These are phyloP conservation scores for Ellobius talpinus DNA, from an alignment of 2,113 vertebrate genomes.

Conservation along the genomic window DNA sequence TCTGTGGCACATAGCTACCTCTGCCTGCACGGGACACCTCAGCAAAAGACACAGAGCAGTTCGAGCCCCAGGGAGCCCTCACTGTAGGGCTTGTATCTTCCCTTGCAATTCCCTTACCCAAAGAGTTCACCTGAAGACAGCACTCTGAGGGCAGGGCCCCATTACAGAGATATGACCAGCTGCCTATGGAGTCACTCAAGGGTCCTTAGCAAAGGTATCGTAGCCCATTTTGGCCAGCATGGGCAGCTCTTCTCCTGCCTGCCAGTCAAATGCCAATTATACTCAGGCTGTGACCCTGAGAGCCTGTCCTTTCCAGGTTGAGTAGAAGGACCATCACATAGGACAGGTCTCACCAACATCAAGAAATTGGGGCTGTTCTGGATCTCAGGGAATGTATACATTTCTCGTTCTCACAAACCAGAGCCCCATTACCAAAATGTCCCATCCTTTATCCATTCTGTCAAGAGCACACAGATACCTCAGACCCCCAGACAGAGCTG, in stretches of 20 bases:
- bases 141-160: background rate
- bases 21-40: background rate
- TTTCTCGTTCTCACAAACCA: background rate
- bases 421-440: background rate
- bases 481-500: background rate
- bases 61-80: background rate
- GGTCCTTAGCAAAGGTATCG: background rate
- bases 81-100: background rate
- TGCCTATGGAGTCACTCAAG: background rate
- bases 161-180: background rate
- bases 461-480: background rate
- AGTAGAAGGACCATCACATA: conserved; percentile 35
- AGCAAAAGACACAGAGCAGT: background rate
- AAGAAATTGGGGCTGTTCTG: background rate
- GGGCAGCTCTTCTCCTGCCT: conserved; percentile 16
- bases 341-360: background rate
- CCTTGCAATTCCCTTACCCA: background rate
- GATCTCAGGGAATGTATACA: background rate
- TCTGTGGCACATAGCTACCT: background rate
- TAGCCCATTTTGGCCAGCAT: background rate
- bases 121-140: background rate
- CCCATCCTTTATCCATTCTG: background rate
- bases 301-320: conserved; percentile 34
- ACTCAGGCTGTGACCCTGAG: background rate
- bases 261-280: conserved; percentile 45